Conservation (phyloP, 2,113 vertebrate genomes). For the Nicator chloris region DNA sequence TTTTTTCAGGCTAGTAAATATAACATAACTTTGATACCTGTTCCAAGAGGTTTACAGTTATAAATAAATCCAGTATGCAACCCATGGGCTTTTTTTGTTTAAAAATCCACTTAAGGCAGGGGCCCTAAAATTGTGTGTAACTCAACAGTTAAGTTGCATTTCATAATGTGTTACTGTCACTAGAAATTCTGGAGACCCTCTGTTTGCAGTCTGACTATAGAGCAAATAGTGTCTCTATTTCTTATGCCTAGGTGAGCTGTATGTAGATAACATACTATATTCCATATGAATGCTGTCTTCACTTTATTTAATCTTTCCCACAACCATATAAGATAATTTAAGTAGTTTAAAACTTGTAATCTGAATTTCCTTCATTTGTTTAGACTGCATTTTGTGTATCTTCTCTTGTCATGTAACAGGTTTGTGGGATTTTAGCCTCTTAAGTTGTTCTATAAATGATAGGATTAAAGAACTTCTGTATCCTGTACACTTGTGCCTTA, state of each 20-base stretch:
- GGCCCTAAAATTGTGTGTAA: background rate
- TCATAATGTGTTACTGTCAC: background rate
- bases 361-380: background rate
- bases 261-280: background rate
- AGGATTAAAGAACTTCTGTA: background rate
- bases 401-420: background rate
- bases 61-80: background rate
- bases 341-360: background rate
- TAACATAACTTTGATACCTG: background rate
- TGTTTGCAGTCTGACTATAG: background rate
- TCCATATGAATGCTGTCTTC: background rate
- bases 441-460: background rate
- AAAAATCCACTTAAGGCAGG: background rate
- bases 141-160: background rate
- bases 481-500: background rate
- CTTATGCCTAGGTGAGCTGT: background rate
- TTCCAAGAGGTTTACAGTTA: background rate
- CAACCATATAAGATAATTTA: background rate
- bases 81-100: background rate
- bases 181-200: background rate
- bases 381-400: background rate
- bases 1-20: conserved; percentile 4
- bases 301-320: background rate
- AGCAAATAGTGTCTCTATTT: background rate
- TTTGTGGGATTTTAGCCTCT: background rate